Evolutionary conservation across 2,113 vertebrate genomes (phyloP).

Genomic region (Macroglossus sobrinus): DNA sequence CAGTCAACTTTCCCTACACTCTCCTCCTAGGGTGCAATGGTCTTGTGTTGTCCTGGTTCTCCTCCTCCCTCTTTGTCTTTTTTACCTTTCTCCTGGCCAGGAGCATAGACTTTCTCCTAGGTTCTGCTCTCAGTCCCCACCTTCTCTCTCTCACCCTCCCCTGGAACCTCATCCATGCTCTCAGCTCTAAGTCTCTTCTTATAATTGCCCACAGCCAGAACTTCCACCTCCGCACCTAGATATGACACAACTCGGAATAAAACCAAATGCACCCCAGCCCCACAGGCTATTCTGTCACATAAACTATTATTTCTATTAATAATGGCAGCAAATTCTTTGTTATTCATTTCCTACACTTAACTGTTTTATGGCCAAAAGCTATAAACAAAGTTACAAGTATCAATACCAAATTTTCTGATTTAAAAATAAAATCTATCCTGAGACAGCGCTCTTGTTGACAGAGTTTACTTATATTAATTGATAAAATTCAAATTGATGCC

Average conservation of each 20-base stretch:
- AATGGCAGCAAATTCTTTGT: neutral
- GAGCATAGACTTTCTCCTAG: neutral
- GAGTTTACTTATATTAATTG: neutral
- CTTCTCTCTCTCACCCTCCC: neutral
- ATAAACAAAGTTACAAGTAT: neutral
- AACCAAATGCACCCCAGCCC: neutral
- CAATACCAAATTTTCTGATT: neutral
- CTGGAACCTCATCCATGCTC: neutral
- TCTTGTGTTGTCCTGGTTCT: accelerated
- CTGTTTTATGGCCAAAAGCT: neutral
- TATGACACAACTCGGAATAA: neutral
- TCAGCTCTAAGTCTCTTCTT: neutral
- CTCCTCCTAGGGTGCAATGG: neutral
- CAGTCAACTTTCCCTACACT: accelerated
- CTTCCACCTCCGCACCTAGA: neutral
- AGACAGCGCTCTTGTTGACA: neutral
- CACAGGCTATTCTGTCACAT: neutral
- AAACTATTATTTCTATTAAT: neutral
- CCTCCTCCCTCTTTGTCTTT: neutral
- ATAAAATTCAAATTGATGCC: neutral
- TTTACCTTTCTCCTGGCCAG: neutral
- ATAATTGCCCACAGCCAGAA: too few species aligned
- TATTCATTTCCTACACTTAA: neutral
- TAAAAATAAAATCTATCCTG: conserved; percentile 3
- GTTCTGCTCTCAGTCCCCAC: neutral